Base-by-base conservation (phyloP, 2,797 vertebrate species). In the Dendrocincla tyrannina region DNA sequence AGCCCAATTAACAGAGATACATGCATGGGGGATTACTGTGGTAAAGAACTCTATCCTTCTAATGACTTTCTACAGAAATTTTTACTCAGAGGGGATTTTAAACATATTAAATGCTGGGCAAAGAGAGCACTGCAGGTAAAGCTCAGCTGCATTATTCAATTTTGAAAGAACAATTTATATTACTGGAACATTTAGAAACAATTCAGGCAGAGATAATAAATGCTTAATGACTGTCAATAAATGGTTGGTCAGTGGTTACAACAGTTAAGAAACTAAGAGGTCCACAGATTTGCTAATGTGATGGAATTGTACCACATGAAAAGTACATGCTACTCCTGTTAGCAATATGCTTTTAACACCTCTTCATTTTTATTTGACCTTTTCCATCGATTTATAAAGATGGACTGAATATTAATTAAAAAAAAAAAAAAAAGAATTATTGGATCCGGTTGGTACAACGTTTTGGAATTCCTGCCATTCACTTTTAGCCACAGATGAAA, bases 161-260 rank as follows among this genome's bases (percentile, higher is more conserved):
- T 88, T 94, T 86, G 59, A 91, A 86, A 81, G 82, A 78, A 84
- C 81, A 88, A 84, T 59, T 92, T 88, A 46, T 76, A 78, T 67
- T 69, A 88, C 59, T 79, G 58, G 67, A 90, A 66, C 85, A 81
- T 88, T 94, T 91, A 94, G 69, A 93, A 93, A 56, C 41, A 58
- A 89, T 78, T 90, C 85, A 88, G 63, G 47, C 67, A 86, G 79
- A 93, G 73, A 81, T 86, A 88, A 75, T 81, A 93, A 90, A 84
- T 84, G 39, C 73, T 88, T 95, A 87, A 95, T 85, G 85, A 63
- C 55, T 79, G 67, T 79, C 70, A 91, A 88, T 94, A 93, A 94
- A 79, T 86, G 85, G 30, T 74, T 82, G 74, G 62, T 88, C 89
- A 91, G 82, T 70, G 42, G 59, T 81, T 80, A 86, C n/a, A 39